Conservation (phyloP, 2,113 vertebrate genomes). For the Dicerorhinus sumatrensis region DNA sequence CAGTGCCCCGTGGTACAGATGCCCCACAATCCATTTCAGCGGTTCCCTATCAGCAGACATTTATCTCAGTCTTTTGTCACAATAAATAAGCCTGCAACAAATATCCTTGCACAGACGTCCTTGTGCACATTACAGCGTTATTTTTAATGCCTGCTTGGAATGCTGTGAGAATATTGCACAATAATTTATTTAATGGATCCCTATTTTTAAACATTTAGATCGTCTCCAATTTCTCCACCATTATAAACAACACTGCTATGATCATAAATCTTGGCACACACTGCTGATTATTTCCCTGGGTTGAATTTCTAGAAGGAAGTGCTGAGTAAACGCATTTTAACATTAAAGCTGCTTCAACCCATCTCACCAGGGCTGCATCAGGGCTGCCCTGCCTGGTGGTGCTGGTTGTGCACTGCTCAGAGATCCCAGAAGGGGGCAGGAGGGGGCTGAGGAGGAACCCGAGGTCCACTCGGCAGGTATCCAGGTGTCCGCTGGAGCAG, state of each 20-base stretch:
- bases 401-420: no score
- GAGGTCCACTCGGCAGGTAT: background rate
- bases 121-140: background rate
- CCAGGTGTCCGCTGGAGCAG: background rate
- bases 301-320: background rate
- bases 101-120: background rate
- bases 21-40: background rate
- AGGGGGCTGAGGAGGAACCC: background rate
- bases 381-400: background rate
- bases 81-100: background rate
- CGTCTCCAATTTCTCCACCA: background rate
- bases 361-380: background rate
- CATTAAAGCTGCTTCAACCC: background rate
- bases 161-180: background rate
- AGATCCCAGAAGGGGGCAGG: no score
- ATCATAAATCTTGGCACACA: background rate
- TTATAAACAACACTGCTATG: background rate
- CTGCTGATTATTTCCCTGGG: background rate
- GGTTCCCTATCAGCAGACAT: background rate
- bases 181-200: background rate
- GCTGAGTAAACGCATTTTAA: background rate
- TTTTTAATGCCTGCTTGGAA: background rate
- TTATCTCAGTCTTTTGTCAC: background rate
- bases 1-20: background rate
- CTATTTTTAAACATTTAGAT: background rate